These are phyloP conservation scores for Andrena haemorrhoa DNA, from an alignment of 2,888 invertebrate species.

Conservation along the genomic window DNA sequence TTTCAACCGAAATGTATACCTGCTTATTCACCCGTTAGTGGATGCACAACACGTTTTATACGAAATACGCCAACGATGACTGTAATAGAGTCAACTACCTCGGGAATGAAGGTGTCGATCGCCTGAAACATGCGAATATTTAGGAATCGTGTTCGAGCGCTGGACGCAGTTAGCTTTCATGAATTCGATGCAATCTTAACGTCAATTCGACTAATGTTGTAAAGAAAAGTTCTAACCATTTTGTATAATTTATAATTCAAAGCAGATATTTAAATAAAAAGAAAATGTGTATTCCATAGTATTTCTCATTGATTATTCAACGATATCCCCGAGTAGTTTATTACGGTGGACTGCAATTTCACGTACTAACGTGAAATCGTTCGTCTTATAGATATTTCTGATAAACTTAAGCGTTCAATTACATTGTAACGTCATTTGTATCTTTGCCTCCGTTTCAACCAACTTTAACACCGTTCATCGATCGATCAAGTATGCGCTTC, in stretches of 20 bases:
- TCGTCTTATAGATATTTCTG: background rate
- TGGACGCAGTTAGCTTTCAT: constrained; percentile 24
- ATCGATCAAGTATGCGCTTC: too few species aligned
- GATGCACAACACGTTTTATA: background rate
- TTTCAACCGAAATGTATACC: background rate
- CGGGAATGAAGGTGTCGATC: constrained; percentile 7
- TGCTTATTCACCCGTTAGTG: too few species aligned
- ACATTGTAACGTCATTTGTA: too few species aligned
- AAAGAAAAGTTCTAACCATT: constrained; percentile 5
- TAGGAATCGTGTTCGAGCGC: constrained; percentile 20
- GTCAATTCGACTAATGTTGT: background rate
- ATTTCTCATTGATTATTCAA: background rate
- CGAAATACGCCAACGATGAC: background rate
- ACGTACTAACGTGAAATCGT: background rate
- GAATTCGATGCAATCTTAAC: background rate
- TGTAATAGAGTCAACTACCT: background rate
- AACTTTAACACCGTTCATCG: too few species aligned
- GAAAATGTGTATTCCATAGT: too few species aligned
- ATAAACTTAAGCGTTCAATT: too few species aligned
- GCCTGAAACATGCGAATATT: background rate
- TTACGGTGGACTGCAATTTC: too few species aligned
- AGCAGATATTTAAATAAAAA: constrained; percentile 18
- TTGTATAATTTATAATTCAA: constrained; percentile 22
- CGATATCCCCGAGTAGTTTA: too few species aligned
- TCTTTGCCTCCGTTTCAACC: too few species aligned